phyloP scores from a whole-genome alignment of 1,140 invertebrate species.

The Zaprionus vittiger region DNA sequence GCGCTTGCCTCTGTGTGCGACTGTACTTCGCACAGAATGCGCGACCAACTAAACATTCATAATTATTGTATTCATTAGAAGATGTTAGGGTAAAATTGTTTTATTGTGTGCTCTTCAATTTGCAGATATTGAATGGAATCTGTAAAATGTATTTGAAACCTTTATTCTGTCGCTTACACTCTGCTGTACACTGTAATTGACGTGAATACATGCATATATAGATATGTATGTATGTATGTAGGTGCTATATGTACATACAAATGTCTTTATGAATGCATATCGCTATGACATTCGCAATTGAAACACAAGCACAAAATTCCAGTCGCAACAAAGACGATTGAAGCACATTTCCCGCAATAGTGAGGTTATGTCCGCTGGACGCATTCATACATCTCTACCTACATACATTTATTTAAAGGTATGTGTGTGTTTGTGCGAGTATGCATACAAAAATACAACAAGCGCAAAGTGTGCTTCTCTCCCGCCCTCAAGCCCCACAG shows the following conservation, averaged over 20 bases:
- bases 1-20: slow-evolving; percentile 72
- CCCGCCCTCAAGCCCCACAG: slow-evolving; percentile 42
- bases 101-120: slow-evolving; percentile 19
- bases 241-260: slow-evolving; percentile 4
- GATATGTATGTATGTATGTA: not conserved
- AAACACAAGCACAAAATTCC: slow-evolving; percentile 44
- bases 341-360: slow-evolving; percentile 69
- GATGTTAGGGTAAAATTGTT: slow-evolving; percentile 47
- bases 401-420: not conserved
- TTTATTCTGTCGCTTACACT: slow-evolving; percentile 11
- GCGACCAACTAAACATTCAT: slow-evolving; percentile 44
- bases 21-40: slow-evolving; percentile 64
- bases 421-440: slow-evolving; percentile 12
- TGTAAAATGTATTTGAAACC: slow-evolving; percentile 18
- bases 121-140: slow-evolving; percentile 40
- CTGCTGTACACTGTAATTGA: not conserved
- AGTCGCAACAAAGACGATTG: slow-evolving; percentile 43
- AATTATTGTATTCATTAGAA: slow-evolving; percentile 67
- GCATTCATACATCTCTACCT: slow-evolving; percentile 19
- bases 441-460: slow-evolving; percentile 28
- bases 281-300: slow-evolving; percentile 25
- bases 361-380: slow-evolving; percentile 70
- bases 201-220: not conserved
- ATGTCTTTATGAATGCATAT: slow-evolving; percentile 22
- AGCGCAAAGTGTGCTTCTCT: slow-evolving; percentile 30